Evolutionary conservation across 1,140 invertebrate species (phyloP).

Genomic region (Anastrepha ludens): DNA sequence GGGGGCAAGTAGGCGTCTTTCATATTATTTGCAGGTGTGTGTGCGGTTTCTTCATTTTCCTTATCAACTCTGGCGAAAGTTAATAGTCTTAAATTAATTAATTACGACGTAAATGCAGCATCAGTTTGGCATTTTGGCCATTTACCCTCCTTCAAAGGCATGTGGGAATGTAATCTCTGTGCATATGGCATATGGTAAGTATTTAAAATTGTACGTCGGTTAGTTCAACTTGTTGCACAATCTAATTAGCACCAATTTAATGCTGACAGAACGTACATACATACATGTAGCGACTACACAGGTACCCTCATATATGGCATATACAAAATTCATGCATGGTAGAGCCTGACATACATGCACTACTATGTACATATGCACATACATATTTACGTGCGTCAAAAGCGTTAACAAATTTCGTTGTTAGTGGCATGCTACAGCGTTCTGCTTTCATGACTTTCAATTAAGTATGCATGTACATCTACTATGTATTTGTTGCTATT

Average conservation of each 20-base stretch:
- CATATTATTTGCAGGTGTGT: neutral
- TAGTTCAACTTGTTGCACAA: slow-evolving; percentile 42
- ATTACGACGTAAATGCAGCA: slow-evolving; percentile 11
- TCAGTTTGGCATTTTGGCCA: neutral
- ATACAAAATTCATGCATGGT: too few species aligned
- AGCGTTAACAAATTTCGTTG: neutral
- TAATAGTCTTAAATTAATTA: slow-evolving; percentile 35
- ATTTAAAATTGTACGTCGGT: neutral
- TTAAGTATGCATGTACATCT: neutral
- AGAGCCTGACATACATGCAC: too few species aligned
- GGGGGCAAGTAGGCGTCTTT: neutral
- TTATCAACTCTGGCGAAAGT: slow-evolving; percentile 27
- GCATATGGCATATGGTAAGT: neutral
- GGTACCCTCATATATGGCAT: too few species aligned
- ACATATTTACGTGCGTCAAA: neutral
- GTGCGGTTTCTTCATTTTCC: neutral
- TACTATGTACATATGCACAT: neutral
- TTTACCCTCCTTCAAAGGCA: neutral
- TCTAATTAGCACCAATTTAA: slow-evolving; percentile 30
- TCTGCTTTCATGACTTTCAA: neutral
- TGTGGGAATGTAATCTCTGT: too few species aligned
- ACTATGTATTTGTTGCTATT: neutral
- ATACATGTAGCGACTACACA: neutral
- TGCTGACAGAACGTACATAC: neutral
- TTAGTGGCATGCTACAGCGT: neutral